Percentiles rank a stretch among this genome's conserved stretches.
phyloP scores from a whole-genome alignment of 2,797 vertebrate species.

The Myripristis jacobus region DNA sequence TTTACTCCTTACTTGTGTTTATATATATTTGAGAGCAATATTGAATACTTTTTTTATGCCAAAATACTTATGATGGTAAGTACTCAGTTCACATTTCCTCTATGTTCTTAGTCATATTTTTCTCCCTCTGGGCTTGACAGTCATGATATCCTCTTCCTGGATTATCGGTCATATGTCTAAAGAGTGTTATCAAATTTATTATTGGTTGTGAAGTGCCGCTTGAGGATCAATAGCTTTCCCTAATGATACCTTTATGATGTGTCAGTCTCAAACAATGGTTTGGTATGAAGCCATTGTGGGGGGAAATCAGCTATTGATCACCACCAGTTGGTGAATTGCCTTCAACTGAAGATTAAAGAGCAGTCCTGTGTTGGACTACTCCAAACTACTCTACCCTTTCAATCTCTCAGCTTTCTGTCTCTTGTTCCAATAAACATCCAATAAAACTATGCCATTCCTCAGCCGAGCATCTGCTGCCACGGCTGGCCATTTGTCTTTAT shows the following conservation, averaged over 20 bases:
- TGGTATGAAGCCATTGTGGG: constrained; percentile 47
- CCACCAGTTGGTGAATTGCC: constrained; percentile 54
- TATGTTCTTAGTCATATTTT: neutral
- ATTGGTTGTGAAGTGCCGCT: constrained; percentile 21
- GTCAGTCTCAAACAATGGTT: constrained; percentile 49
- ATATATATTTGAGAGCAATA: neutral
- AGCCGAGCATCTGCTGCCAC: constrained; percentile 68
- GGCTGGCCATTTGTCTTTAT: constrained; percentile 71
- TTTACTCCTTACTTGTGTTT: neutral
- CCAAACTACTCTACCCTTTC: constrained; percentile 43
- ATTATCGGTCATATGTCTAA: constrained; percentile 17
- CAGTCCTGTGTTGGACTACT: constrained; percentile 43
- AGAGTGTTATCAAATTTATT: constrained; percentile 31
- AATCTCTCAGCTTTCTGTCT: constrained; percentile 29
- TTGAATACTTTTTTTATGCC: neutral
- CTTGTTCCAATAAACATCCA: constrained; percentile 64
- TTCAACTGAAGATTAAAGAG: constrained; percentile 76
- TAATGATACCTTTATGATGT: constrained; percentile 49
- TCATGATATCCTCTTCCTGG: neutral
- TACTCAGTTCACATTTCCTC: neutral
- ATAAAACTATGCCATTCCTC: constrained; percentile 64
- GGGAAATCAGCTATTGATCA: constrained; percentile 68
- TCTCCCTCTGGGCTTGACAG: neutral
- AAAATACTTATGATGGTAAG: neutral
- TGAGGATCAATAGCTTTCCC: constrained; percentile 37